These are phyloP conservation scores for Mormyrops boulengeri DNA, from an alignment of 2,797 vertebrate species.

Conservation along the genomic window DNA sequence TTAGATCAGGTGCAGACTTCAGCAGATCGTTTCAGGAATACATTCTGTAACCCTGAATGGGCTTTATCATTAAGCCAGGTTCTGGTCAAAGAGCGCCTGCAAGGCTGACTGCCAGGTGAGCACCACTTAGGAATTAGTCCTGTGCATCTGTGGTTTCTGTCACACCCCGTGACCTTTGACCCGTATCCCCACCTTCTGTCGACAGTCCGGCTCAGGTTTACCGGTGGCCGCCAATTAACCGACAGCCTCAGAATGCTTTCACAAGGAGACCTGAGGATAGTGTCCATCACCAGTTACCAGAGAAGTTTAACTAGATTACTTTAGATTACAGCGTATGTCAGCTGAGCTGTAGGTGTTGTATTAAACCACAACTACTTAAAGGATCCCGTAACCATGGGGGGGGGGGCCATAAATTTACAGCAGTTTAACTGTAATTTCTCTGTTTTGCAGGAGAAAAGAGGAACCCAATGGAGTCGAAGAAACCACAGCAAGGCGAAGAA, in stretches of 20 bases:
- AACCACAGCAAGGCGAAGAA: constrained; percentile 58
- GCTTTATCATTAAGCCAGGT: neutral
- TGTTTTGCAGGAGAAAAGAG: constrained; percentile 57
- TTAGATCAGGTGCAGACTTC: neutral
- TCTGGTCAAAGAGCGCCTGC: neutral
- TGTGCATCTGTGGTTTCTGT: neutral
- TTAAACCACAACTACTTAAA: neutral
- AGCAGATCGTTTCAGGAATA: neutral
- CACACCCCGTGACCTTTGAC: neutral
- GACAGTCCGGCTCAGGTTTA: neutral
- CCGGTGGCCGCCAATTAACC: neutral
- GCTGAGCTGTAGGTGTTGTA: neutral
- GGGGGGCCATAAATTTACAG: neutral
- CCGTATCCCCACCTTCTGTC: neutral
- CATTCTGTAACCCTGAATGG: neutral
- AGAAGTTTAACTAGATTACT: constrained; percentile 6
- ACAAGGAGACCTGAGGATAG: neutral
- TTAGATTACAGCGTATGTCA: constrained; percentile 4
- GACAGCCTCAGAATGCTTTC: neutral
- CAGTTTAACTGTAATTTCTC: neutral
- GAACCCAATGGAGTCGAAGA: constrained; percentile 52
- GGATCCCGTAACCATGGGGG: neutral
- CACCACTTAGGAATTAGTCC: constrained; percentile 1
- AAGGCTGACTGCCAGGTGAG: neutral
- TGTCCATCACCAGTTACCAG: constrained; percentile 10